Conservation (phyloP, 2,797 vertebrate genomes). For the Pogonophryne albipinna region DNA sequence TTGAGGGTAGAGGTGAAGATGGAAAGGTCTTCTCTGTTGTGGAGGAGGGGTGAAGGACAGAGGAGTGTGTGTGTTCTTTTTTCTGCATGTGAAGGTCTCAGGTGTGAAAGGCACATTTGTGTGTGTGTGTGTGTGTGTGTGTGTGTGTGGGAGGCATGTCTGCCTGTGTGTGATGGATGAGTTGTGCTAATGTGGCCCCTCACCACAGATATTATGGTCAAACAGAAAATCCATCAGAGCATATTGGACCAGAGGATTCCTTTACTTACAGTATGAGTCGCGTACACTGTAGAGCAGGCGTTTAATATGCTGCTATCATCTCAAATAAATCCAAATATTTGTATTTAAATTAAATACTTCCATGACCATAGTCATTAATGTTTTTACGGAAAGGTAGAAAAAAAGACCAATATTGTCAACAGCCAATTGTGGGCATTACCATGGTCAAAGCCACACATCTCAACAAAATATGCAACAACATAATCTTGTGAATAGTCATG, state of each 20-base stretch:
- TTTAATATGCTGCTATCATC: background rate
- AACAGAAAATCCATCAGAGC: constrained; percentile 79
- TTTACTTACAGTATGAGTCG: constrained; percentile 48
- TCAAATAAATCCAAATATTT: constrained; percentile 6
- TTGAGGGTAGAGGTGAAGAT: constrained; percentile 72
- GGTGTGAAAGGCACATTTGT: constrained; percentile 68
- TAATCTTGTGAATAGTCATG: background rate
- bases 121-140: constrained; percentile 22
- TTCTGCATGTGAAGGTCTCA: constrained; percentile 72
- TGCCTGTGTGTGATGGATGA: constrained; percentile 72
- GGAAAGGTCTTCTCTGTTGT: constrained; percentile 71
- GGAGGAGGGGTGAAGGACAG: constrained; percentile 72
- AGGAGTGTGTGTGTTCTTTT: constrained; percentile 44
- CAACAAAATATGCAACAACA: background rate
- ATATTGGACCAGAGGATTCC: constrained; percentile 73
- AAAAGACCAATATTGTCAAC: background rate
- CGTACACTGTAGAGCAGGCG: constrained; percentile 10
- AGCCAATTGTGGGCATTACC: background rate
- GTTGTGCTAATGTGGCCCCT: constrained; percentile 78
- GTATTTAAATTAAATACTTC: background rate
- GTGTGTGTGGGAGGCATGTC: constrained; percentile 6
- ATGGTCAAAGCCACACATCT: background rate
- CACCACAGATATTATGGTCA: constrained; percentile 78
- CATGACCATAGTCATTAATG: background rate
- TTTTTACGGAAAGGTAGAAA: background rate